A percentile compares a stretch with the other conserved stretches of the same genome.
These are phyloP conservation scores for Zaprionus kolodkinae DNA, from an alignment of 1,140 invertebrate species.

Conservation along the genomic window DNA sequence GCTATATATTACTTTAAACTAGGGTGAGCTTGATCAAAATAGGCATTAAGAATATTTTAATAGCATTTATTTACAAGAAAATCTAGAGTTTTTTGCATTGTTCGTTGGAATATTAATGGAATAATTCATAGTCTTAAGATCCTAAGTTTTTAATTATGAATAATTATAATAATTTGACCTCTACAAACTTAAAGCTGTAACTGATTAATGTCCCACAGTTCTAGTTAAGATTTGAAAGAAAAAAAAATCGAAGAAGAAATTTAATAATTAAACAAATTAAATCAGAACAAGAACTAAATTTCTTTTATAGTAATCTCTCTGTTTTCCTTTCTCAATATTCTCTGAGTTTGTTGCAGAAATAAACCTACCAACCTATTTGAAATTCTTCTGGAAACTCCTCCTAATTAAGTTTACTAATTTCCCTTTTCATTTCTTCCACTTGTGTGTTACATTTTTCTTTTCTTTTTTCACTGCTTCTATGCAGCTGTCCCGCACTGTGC, in stretches of 20 bases:
- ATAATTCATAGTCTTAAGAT: not conserved
- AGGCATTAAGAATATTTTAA: not conserved
- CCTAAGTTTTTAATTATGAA: too few species aligned
- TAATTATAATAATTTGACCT: too few species aligned
- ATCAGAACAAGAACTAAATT: too few species aligned
- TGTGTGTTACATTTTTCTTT: not conserved
- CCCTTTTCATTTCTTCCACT: not conserved
- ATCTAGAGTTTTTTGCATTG: not conserved
- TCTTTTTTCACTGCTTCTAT: not conserved
- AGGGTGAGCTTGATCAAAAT: not conserved
- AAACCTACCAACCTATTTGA: too few species aligned
- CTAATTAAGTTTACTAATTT: not conserved
- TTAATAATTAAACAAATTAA: too few species aligned
- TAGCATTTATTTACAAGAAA: not conserved
- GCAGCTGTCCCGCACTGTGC: slow-evolving; percentile 5
- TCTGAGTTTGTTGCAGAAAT: not conserved
- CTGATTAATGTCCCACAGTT: too few species aligned
- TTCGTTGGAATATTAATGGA: not conserved
- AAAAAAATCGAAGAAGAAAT: too few species aligned
- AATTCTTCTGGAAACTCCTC: not conserved
- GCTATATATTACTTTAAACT: not conserved
- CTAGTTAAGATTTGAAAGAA: too few species aligned
- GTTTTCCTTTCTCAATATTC: not conserved
- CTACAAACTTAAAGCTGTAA: too few species aligned
- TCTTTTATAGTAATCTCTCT: not conserved